These are phyloP conservation scores for Tyrannus savana DNA, from an alignment of 2,113 vertebrate genomes.

Conservation along the genomic window DNA sequence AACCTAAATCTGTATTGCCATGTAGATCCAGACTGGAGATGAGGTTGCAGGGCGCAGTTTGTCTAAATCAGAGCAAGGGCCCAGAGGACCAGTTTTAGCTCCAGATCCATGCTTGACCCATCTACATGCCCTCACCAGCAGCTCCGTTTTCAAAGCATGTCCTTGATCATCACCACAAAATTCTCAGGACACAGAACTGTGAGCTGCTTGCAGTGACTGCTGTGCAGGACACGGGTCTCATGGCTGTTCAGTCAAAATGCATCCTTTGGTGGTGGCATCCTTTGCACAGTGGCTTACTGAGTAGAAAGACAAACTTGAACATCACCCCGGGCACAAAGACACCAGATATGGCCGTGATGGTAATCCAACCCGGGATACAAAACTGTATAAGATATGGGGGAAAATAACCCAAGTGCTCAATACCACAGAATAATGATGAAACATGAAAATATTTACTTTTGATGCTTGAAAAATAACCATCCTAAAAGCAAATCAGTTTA, in stretches of 20 bases:
- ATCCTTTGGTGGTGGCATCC: background rate
- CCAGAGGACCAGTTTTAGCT: background rate
- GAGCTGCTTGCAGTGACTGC: background rate
- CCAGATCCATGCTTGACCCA: background rate
- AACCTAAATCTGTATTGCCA: background rate
- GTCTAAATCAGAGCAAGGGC: background rate
- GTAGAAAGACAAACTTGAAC: background rate
- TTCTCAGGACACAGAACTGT: accelerated
- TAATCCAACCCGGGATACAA: background rate
- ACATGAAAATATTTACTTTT: background rate
- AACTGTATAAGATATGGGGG: background rate
- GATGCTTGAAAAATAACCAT: background rate
- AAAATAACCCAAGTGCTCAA: background rate
- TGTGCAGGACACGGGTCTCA: accelerated
- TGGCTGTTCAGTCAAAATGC: background rate
- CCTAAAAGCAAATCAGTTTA: background rate
- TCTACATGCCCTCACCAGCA: background rate
- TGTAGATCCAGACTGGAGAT: background rate
- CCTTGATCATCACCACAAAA: background rate
- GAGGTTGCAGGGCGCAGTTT: background rate
- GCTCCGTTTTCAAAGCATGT: background rate
- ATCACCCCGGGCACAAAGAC: background rate
- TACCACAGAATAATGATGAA: background rate
- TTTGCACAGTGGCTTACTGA: background rate
- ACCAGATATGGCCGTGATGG: background rate